Evolutionary conservation across 2,797 vertebrate species (phyloP).

Genomic region (Aphelocoma californica): DNA sequence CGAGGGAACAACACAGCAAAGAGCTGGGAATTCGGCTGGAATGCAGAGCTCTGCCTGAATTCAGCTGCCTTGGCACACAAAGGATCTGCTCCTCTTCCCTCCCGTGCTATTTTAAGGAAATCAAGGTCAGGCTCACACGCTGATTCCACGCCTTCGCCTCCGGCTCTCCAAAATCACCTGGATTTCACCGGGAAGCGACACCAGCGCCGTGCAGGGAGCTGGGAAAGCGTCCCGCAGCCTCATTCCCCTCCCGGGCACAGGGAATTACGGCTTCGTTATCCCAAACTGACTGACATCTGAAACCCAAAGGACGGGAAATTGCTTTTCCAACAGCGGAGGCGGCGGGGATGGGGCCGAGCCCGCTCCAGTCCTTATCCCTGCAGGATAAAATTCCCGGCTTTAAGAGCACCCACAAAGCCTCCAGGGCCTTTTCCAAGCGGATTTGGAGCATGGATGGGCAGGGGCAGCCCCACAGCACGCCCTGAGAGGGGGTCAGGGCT

Average conservation of each 20-base stretch:
- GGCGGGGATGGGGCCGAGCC: background rate
- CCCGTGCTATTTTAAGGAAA: background rate
- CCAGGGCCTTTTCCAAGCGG: background rate
- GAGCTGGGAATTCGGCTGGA: background rate
- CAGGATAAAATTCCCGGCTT: background rate
- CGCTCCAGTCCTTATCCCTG: background rate
- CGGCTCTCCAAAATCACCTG: background rate
- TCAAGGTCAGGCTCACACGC: background rate
- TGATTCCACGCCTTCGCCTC: background rate
- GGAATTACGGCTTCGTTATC: background rate
- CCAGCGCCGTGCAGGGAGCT: background rate
- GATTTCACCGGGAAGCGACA: background rate
- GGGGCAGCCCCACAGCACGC: background rate
- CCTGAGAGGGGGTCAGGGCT: background rate
- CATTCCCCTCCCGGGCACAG: background rate
- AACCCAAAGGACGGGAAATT: background rate
- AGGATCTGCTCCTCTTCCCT: background rate
- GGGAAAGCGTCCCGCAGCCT: background rate
- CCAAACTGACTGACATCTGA: background rate
- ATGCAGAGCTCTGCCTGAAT: background rate
- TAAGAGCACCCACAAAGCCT: background rate
- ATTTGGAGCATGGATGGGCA: background rate
- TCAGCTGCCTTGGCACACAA: background rate
- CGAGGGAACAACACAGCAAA: accelerated
- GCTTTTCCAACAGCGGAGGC: background rate